Conservation (phyloP, 2,797 vertebrate species). For the Eulemur mongoz region DNA sequence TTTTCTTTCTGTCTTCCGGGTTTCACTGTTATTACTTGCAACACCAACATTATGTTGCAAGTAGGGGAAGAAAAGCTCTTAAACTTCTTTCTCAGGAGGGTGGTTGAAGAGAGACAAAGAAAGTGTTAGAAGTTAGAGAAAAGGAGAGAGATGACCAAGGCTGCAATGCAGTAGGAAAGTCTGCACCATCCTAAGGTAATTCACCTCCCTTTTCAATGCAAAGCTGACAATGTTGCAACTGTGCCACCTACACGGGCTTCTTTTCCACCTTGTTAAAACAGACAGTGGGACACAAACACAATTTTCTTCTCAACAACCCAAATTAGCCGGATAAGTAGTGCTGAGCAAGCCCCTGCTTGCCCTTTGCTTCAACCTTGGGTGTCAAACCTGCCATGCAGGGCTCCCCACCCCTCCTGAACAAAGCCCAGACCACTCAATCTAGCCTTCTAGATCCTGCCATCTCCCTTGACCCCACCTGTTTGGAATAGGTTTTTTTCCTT, state of each 20-base stretch:
- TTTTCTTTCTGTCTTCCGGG: not conserved
- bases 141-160: not conserved
- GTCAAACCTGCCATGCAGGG: not conserved
- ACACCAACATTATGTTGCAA: not conserved
- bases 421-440: not conserved
- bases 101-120: not conserved
- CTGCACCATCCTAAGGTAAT: not conserved
- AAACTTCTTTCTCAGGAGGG: not conserved
- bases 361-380: not conserved
- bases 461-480: not conserved
- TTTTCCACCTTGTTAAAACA: not conserved
- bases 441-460: fast-evolving
- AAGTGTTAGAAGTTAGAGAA: not conserved
- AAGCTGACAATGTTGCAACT: fast-evolving
- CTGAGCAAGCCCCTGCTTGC: not conserved
- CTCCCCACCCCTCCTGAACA: not conserved
- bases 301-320: not conserved
- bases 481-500: not conserved
- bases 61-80: not conserved
- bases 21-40: not conserved
- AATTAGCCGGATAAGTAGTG: not conserved
- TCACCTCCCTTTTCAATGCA: not conserved
- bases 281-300: not conserved
- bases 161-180: not conserved
- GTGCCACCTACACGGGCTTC: not conserved